These are phyloP conservation scores for Acutogordius australiensis DNA, from an alignment of 2,888 invertebrate genomes.

Conservation along the genomic window DNA sequence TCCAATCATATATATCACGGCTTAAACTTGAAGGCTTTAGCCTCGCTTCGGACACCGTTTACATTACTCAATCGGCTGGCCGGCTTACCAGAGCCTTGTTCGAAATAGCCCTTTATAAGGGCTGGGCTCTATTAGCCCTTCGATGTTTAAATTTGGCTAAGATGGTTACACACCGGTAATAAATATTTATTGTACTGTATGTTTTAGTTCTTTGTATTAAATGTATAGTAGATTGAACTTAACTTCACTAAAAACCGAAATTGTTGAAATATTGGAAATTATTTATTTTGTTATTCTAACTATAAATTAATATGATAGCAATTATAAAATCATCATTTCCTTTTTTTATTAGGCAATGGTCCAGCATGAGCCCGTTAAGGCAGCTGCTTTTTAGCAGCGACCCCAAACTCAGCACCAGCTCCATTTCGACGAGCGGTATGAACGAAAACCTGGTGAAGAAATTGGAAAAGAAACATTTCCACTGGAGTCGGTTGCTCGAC, in stretches of 20 bases:
- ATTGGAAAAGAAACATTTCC: slow-evolving; percentile 59
- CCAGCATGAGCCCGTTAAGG: slow-evolving; percentile 83
- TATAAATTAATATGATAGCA: no score
- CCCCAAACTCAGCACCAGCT: no score
- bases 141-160: slow-evolving; percentile 79
- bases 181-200: no score
- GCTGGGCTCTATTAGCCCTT: slow-evolving; percentile 90
- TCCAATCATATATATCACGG: slow-evolving; percentile 92
- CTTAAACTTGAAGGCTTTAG: slow-evolving; percentile 91
- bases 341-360: slow-evolving; percentile 45
- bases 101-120: slow-evolving; percentile 62
- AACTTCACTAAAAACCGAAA: no score
- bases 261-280: no score
- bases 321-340: no score
- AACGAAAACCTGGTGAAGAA: slow-evolving; percentile 75
- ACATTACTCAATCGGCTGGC: slow-evolving; percentile 82
- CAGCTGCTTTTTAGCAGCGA: slow-evolving; percentile 37
- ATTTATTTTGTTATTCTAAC: no score
- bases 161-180: slow-evolving; percentile 38
- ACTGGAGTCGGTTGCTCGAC: slow-evolving; percentile 46
- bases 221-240: no score
- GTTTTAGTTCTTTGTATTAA: no score
- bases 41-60: slow-evolving; percentile 95
- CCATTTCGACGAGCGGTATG: background rate
- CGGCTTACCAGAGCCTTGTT: slow-evolving; percentile 76